Evolutionary conservation across 2,888 invertebrate species (phyloP).

Genomic region (Torymus texanus): DNA sequence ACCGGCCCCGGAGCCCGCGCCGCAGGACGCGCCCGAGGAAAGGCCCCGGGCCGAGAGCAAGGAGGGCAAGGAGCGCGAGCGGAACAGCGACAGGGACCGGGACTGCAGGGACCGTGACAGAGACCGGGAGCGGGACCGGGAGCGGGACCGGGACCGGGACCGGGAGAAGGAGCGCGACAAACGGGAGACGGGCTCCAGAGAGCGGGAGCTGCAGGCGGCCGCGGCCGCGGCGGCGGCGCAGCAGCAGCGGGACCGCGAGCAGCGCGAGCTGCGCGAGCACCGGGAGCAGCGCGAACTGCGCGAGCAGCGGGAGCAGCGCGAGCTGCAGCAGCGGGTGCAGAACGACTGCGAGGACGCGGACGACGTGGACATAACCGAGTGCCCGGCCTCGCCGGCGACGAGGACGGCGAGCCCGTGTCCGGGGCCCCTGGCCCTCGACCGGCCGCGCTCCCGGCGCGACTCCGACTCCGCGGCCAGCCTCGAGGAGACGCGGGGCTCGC

Average conservation of each 20-base stretch:
- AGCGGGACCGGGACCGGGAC: conserved; percentile 29
- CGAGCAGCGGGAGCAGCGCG: conserved; percentile 18
- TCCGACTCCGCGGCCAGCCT: conserved; percentile 71
- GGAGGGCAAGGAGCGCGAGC: conserved; percentile 41
- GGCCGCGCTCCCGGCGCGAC: conserved; percentile 68
- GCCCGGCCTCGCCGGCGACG: conserved; percentile 53
- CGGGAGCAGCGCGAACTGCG: conserved; percentile 48
- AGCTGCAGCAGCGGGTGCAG: conserved; percentile 13
- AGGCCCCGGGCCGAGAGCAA: conserved; percentile 72
- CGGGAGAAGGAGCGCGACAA: conserved; percentile 55
- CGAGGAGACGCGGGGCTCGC: conserved; percentile 69
- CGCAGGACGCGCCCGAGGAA: conserved; percentile 71
- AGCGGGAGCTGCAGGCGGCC: conserved; percentile 41
- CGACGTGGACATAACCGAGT: conserved; percentile 37
- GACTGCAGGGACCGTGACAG: conserved; percentile 58
- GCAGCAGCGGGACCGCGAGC: conserved; percentile 60
- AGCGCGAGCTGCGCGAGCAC: not conserved
- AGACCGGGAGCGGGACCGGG: conserved; percentile 57
- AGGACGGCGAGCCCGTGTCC: conserved; percentile 73
- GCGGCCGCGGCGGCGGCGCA: conserved; percentile 4
- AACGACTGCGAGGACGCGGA: conserved; percentile 37
- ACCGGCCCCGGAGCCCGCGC: conserved; percentile 50
- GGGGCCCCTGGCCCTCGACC: conserved; percentile 71
- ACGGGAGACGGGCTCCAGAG: conserved; percentile 56
- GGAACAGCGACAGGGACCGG: conserved; percentile 62